Evolutionary conservation across 2,797 vertebrate species (phyloP), one percentile per base, ranked within the genome.

Genomic region (Pseudochirops cupreus): DNA sequence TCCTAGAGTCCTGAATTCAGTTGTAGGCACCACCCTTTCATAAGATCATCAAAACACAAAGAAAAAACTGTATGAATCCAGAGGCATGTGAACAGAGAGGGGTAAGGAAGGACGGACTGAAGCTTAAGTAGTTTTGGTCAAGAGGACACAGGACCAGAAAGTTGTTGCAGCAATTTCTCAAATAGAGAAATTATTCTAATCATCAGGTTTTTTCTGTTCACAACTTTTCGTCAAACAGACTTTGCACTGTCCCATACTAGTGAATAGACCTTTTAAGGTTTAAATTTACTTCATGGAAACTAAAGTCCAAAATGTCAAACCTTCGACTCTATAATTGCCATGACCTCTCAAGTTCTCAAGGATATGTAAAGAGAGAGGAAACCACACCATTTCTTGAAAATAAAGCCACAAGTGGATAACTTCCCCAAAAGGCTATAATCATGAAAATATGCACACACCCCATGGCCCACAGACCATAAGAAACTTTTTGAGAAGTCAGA

Each of bases 361-460:
- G 96, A 55, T 11, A 0, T 94, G 92, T 91, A 96, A 97, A 95
- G 6, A 97, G 96, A 87, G 56, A 97, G 92, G 95, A 98, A 98
- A 97, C 97, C 97, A 96, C 91, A 93, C 92, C 89, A 62, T 96
- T 97, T 98, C 95, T 96, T 96, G 90, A 95, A 96, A 98, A 96
- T n/a, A 94, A 98, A 98, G 94, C 96, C 98, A 98, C 96, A 98
- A 97, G 0, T 96, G 56, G 96, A 93, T 96, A 0, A 96, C 97
- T 95, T 98, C 95, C 96, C 97, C 97, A 96, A 96, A 98, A 97
- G 97, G 95, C 92, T 97, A 55, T 96, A 96, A 98, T 97, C 96
- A 98, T 82, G 39, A 97, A 97, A 96, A 95, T 92, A 90, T 93
- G 97, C 62, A 93, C 90, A 57, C 14, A 21, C 56, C 56, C 53